These are phyloP conservation scores for Sylvietta virens DNA, from an alignment of 2,113 vertebrate species.

Conservation along the genomic window DNA sequence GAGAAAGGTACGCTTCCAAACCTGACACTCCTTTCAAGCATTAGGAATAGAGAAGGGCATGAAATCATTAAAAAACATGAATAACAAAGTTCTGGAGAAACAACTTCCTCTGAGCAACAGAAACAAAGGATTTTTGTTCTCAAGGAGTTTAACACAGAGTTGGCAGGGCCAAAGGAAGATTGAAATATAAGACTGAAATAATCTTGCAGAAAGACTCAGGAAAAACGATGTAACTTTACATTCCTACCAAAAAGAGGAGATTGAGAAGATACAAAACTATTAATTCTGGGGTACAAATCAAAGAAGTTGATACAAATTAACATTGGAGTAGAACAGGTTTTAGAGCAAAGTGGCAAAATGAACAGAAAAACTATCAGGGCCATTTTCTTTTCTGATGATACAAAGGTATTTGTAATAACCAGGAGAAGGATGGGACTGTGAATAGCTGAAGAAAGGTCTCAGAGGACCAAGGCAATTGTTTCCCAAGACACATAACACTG, in stretches of 20 bases:
- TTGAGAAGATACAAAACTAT: neutral
- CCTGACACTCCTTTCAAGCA: neutral
- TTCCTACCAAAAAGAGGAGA: neutral
- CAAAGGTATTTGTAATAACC: neutral
- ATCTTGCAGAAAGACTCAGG: neutral
- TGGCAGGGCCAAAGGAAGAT: neutral
- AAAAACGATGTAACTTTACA: neutral
- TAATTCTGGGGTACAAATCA: neutral
- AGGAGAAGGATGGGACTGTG: neutral
- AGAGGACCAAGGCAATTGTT: neutral
- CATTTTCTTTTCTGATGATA: neutral
- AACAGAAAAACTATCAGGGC: neutral
- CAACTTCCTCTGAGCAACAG: neutral
- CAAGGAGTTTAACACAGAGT: neutral
- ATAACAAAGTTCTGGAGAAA: neutral
- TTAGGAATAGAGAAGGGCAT: neutral
- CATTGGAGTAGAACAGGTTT: neutral
- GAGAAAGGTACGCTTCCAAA: neutral
- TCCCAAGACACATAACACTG: rapidly evolving
- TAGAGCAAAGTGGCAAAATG: neutral
- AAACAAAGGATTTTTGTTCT: neutral
- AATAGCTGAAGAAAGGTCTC: neutral
- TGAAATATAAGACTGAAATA: no score
- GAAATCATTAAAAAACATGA: neutral
- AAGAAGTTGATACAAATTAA: neutral